phyloP scores from a whole-genome alignment of 2,113 vertebrate genomes.

The Hyperoodon ampullatus region DNA sequence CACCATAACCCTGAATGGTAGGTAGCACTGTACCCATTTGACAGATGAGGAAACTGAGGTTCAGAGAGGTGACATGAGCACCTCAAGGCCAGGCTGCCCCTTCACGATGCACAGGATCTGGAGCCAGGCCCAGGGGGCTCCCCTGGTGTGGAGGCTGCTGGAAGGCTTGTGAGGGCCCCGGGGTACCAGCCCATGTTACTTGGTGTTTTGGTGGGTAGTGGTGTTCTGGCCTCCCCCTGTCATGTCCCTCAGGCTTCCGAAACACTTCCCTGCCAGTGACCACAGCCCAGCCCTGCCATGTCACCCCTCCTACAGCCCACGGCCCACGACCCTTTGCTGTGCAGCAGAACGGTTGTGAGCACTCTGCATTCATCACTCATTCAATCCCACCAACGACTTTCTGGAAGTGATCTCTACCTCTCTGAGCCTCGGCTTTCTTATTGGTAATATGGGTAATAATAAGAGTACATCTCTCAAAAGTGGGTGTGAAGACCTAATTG shows the following conservation, averaged over 20 bases:
- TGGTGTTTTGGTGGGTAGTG: neutral
- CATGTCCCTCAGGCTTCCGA: neutral
- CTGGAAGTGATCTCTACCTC: neutral
- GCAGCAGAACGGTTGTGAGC: neutral
- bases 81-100: neutral
- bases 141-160: neutral
- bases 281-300: neutral
- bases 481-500: neutral
- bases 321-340: neutral
- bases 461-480: neutral
- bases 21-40: neutral
- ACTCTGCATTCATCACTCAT: neutral
- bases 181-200: rapidly evolving
- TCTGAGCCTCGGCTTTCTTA: neutral
- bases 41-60: neutral
- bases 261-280: neutral
- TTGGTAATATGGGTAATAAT: neutral
- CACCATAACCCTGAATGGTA: neutral
- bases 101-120: neutral
- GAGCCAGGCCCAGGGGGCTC: neutral
- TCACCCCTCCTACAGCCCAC: neutral
- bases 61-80: neutral
- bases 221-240: neutral
- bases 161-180: neutral
- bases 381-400: neutral